These are phyloP conservation scores for Piprites chloris DNA, from an alignment of 2,113 vertebrate genomes.

Conservation along the genomic window DNA sequence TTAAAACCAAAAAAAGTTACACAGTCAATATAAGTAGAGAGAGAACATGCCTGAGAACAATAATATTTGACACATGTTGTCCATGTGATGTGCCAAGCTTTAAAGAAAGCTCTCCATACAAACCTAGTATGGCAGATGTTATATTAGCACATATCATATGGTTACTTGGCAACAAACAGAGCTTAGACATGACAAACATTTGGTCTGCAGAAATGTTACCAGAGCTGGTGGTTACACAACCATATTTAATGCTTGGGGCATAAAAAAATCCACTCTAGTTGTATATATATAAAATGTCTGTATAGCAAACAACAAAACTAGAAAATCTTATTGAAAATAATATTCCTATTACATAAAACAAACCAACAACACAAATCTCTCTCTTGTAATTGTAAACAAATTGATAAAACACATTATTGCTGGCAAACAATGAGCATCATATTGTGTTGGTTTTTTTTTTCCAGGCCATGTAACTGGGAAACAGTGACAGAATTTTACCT, in stretches of 20 bases:
- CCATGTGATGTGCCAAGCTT: neutral
- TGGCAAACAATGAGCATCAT: neutral
- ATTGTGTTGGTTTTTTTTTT: neutral
- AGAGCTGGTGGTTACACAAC: slow-evolving; percentile 15
- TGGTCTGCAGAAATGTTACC: slow-evolving; percentile 34
- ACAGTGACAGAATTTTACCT: neutral
- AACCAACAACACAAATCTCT: no score
- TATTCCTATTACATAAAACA: neutral
- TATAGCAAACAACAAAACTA: neutral
- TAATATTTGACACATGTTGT: neutral
- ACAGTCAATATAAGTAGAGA: neutral
- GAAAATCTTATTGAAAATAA: neutral
- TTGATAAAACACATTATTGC: neutral
- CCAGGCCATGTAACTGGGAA: neutral
- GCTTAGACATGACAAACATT: slow-evolving; percentile 49
- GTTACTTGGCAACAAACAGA: slow-evolving; percentile 62
- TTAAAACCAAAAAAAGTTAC: neutral
- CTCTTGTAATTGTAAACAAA: neutral
- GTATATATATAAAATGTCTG: neutral
- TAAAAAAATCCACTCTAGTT: neutral
- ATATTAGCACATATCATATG: slow-evolving; percentile 24
- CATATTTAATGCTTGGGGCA: slow-evolving; percentile 22
- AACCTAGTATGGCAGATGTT: slow-evolving; percentile 42
- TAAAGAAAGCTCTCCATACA: slow-evolving; percentile 52
- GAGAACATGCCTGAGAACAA: neutral